Evolutionary conservation across 2,888 invertebrate species (phyloP).

Genomic region (Sinohyriopsis cumingii): DNA sequence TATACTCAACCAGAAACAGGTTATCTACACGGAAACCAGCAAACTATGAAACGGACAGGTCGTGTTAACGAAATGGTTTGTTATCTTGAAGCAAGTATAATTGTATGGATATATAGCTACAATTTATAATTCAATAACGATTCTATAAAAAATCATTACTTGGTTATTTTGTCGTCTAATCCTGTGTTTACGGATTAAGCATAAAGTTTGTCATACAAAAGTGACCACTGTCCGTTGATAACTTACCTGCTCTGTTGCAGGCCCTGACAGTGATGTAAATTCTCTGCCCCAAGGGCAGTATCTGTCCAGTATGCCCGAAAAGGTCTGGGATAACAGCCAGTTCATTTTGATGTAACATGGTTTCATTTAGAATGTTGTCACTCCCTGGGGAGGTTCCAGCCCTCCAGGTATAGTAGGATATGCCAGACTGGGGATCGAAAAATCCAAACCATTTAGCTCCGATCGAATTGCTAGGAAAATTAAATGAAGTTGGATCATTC

Average conservation of each 20-base stretch:
- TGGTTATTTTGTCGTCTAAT: background rate
- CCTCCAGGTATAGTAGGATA: slow-evolving; percentile 20
- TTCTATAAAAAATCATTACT: background rate
- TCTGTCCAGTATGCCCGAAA: background rate
- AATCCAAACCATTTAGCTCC: slow-evolving; percentile 28
- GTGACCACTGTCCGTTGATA: background rate
- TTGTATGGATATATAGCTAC: too few relatives aligned
- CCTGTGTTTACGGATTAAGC: background rate
- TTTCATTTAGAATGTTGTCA: slow-evolving; percentile 25
- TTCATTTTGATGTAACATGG: slow-evolving; percentile 17
- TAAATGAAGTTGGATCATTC: too few relatives aligned
- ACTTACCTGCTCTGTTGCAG: slow-evolving; percentile 43
- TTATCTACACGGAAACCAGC: too few relatives aligned
- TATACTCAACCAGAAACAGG: too few relatives aligned
- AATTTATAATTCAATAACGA: too few relatives aligned
- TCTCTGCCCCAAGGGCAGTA: slow-evolving; percentile 17
- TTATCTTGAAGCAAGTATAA: too few relatives aligned
- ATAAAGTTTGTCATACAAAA: background rate
- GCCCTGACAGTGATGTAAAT: slow-evolving; percentile 41
- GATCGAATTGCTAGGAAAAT: slow-evolving; percentile 11
- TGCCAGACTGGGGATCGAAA: slow-evolving; percentile 25
- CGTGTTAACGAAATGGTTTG: too few relatives aligned
- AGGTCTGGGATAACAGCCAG: slow-evolving; percentile 17
- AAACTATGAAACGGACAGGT: too few relatives aligned
- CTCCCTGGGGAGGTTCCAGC: slow-evolving; percentile 38